Percentiles rank a stretch among this genome's conserved stretches.
Conservation (phyloP, 2,888 invertebrate species). For the Melieria crassipennis region DNA sequence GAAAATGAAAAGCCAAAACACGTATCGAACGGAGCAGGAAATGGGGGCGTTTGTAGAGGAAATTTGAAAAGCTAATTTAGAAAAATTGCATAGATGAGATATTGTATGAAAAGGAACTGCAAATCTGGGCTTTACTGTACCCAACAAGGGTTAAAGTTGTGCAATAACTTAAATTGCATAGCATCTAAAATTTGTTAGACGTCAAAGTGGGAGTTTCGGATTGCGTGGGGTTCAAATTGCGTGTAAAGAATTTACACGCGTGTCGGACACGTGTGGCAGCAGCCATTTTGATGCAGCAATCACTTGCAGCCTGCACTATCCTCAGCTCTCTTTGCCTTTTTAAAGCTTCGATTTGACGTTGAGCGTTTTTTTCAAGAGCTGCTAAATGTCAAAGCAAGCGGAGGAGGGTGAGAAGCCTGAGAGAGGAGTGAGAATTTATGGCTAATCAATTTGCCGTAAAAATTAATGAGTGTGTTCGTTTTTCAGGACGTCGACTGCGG, state of each 20-base stretch:
- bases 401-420: neutral
- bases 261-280: constrained; percentile 55
- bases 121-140: no score
- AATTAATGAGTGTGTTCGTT: constrained; percentile 55
- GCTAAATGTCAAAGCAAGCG: constrained; percentile 54
- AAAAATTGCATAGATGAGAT: no score
- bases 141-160: no score
- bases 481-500: neutral
- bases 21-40: neutral
- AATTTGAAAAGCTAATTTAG: no score
- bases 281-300: constrained; percentile 41
- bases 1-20: constrained; percentile 2
- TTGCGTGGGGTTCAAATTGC: constrained; percentile 39
- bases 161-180: no score
- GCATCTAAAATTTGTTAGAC: no score
- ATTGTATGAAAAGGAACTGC: no score
- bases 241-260: constrained; percentile 61
- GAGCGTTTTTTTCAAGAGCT: constrained; percentile 43
- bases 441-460: constrained; percentile 65
- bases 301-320: neutral
- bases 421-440: constrained; percentile 51
- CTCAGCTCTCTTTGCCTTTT: neutral
- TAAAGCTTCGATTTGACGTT: constrained; percentile 24
- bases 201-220: no score
- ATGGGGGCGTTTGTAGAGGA: no score